These are phyloP conservation scores for Antheraea yamamai DNA, from an alignment of 2,888 invertebrate species.

Conservation along the genomic window DNA sequence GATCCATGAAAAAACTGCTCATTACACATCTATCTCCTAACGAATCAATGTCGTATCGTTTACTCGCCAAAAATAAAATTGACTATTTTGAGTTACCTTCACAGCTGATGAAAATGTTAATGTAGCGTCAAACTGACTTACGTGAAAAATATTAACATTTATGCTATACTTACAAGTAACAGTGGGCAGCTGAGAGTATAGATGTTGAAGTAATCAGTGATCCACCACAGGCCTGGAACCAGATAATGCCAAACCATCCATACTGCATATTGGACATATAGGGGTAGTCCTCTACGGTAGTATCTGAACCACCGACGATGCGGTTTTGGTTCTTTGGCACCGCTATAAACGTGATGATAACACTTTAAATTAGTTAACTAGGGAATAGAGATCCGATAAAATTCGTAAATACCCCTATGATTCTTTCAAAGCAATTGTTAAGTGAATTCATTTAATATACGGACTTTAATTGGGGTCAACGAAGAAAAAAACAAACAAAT, in stretches of 20 bases:
- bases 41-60: too few species aligned
- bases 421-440: not conserved
- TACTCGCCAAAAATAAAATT: too few species aligned
- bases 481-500: too few species aligned
- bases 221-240: constrained; percentile 55
- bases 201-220: constrained; percentile 44
- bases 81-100: not conserved
- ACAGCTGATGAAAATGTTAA: not conserved
- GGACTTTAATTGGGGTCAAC: too few species aligned
- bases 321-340: constrained; percentile 42
- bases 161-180: constrained; percentile 43
- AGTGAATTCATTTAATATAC: not conserved
- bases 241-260: constrained; percentile 37
- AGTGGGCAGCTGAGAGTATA: constrained; percentile 60
- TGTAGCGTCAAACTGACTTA: not conserved
- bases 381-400: not conserved
- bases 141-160: not conserved
- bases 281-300: constrained; percentile 50
- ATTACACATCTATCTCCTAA: too few species aligned
- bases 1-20: too few species aligned
- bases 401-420: not conserved
- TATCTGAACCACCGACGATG: constrained; percentile 54
- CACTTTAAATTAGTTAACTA: not conserved
- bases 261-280: constrained; percentile 60
- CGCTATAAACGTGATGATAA: constrained; percentile 40